Evolutionary conservation across 1,140 invertebrate genomes (phyloP).

Genomic region (Muscidifurax raptorellus): DNA sequence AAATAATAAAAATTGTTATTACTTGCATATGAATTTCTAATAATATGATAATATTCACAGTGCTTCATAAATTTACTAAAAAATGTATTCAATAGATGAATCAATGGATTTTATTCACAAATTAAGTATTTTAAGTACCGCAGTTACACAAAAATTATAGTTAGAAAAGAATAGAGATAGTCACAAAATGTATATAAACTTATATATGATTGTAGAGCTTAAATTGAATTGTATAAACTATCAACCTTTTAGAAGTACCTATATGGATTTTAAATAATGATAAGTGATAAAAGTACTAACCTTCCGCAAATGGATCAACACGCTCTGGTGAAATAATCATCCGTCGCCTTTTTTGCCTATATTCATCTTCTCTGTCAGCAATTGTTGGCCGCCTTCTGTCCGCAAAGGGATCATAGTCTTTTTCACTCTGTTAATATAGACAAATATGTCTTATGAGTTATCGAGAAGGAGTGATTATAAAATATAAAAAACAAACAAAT

Average conservation of each 20-base stretch:
- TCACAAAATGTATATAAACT: not conserved
- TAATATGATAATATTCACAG: no score
- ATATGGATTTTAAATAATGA: slow-evolving; percentile 44
- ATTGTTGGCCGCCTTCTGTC: slow-evolving; percentile 93
- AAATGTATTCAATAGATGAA: no score
- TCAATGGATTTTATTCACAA: no score
- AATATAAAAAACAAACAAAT: not conserved
- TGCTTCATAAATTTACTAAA: no score
- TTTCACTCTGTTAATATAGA: slow-evolving; percentile 83
- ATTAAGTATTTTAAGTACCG: not conserved
- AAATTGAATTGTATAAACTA: not conserved
- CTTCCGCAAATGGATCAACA: slow-evolving; percentile 97
- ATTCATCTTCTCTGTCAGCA: slow-evolving; percentile 97
- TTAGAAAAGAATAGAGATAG: not conserved
- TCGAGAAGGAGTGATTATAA: not conserved
- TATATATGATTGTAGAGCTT: no score
- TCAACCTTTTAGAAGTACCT: slow-evolving; percentile 25
- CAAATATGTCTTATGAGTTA: not conserved
- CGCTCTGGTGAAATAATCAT: slow-evolving; percentile 97
- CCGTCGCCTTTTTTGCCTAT: slow-evolving; percentile 89
- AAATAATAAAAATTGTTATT: no score
- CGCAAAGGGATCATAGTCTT: slow-evolving; percentile 97
- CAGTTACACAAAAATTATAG: slow-evolving; percentile 16
- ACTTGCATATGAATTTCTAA: no score
- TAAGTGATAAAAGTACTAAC: slow-evolving; percentile 79